These are phyloP conservation scores for Delphinapterus leucas DNA, from an alignment of 2,113 vertebrate genomes.

Conservation along the genomic window DNA sequence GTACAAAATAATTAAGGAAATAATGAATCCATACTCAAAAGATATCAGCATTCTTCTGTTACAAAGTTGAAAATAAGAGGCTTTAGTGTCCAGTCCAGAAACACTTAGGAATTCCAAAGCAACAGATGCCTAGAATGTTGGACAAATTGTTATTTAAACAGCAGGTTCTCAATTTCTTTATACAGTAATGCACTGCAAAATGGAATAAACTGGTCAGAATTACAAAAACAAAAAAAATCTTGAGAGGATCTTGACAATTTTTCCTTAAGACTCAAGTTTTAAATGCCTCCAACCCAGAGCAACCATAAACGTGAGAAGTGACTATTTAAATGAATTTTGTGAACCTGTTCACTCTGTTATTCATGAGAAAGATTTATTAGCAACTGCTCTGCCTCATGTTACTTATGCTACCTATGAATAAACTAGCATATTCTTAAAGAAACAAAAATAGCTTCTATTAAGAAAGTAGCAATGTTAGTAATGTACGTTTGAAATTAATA, in stretches of 20 bases:
- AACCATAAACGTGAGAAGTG: constrained; percentile 66
- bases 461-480: not conserved
- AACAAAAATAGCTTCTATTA: not conserved
- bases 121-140: not conserved
- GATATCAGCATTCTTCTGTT: not conserved
- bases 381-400: constrained; percentile 43
- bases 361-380: constrained; percentile 62
- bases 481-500: not conserved
- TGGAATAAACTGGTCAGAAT: not conserved
- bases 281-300: constrained; percentile 64
- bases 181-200: not conserved
- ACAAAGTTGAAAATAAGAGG: not conserved
- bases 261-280: constrained; percentile 77
- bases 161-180: not conserved
- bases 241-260: constrained; percentile 67
- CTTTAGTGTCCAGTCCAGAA: not conserved
- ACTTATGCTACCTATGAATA: constrained; percentile 47
- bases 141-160: not conserved
- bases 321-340: constrained; percentile 68
- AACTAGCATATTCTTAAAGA: constrained; percentile 27
- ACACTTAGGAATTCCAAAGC: not conserved
- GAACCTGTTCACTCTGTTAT: constrained; percentile 70
- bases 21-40: not conserved
- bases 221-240: not conserved
- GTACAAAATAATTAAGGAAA: not conserved